Evolutionary conservation across 2,113 vertebrate species (phyloP), one percentile per base, ranked within the genome.

Genomic region (Ceyx cyanopectus): DNA sequence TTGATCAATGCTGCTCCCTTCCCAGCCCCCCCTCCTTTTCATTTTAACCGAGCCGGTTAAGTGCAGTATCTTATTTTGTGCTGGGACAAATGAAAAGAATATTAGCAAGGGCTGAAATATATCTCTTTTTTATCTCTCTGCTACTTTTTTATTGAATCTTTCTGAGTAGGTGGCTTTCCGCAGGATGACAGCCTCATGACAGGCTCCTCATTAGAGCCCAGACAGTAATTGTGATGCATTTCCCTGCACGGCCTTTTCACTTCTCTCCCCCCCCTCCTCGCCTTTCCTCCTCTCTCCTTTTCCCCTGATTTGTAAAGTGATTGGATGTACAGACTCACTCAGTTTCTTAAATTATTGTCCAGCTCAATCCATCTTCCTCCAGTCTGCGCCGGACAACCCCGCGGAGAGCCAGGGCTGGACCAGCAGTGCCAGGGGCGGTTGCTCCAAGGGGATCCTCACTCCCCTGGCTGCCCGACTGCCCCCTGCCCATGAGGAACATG

Each of bases 161-260:
- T 97, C 96, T 97, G 97, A 97, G 97, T 97, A 97, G 97, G 96
- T 97, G 97, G 97, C 97, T 97, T 97, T 96, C 95, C 96, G 93
- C 93, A 93, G 95, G 92, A 97, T 98, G 97, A 98, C 97, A 98
- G 97, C 97, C 97, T 96, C 94, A 93, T 98, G 97, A 98, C 97
- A 98, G 97, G 96, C 95, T 97, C 97, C 97, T 98, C 97, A 97
- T 98, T 98, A 97, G 96, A 97, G 96, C 97, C 63, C 53, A 96
- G 97, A 96, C 97, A 96, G 97, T 98, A 98, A 98, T 98, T 97
- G 97, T 98, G 96, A 97, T 97, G 96, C 97, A 97, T 97, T 97
- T 96, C 97, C 96, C 97, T 96, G 97, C 57, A 26, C 96, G 96
- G 97, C 97, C 97, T 97, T 97, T 96, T 95, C 94, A 93, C 94